These are phyloP conservation scores for Cyprinodon brontotheroides DNA, from an alignment of 2,113 vertebrate species.

Conservation along the genomic window DNA sequence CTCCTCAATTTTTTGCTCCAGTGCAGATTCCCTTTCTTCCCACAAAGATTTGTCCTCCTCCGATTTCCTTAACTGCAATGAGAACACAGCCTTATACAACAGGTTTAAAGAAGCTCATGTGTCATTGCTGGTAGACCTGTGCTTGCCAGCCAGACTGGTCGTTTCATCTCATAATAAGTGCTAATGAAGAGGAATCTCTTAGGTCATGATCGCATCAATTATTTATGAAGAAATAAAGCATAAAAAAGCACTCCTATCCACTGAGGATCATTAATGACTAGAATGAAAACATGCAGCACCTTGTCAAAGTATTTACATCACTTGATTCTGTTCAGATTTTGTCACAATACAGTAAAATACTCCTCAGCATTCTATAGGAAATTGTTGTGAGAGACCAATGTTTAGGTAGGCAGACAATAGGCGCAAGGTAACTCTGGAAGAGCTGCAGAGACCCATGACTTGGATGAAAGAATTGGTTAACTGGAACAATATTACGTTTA, in stretches of 20 bases:
- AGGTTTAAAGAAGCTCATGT: neutral
- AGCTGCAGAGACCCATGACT: neutral
- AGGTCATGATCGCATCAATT: neutral
- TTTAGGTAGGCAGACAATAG: neutral
- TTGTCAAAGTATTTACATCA: neutral
- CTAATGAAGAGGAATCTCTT: neutral
- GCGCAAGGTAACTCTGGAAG: neutral
- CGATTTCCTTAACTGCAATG: constrained; percentile 77
- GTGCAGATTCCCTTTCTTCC: constrained; percentile 81
- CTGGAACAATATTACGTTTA: no score
- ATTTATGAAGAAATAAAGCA: neutral
- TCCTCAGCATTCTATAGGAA: neutral
- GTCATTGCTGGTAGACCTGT: neutral
- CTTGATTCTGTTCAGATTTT: neutral
- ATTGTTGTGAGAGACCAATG: neutral
- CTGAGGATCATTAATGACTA: neutral
- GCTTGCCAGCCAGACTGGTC: neutral
- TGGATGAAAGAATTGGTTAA: neutral
- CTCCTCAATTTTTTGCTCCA: constrained; percentile 86
- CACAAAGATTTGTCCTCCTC: constrained; percentile 82
- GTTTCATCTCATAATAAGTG: neutral
- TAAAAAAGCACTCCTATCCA: neutral
- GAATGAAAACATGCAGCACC: neutral
- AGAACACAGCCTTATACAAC: neutral
- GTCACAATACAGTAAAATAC: neutral